Evolutionary conservation across 2,888 invertebrate genomes (phyloP).

Genomic region (Galeruca laticollis): DNA sequence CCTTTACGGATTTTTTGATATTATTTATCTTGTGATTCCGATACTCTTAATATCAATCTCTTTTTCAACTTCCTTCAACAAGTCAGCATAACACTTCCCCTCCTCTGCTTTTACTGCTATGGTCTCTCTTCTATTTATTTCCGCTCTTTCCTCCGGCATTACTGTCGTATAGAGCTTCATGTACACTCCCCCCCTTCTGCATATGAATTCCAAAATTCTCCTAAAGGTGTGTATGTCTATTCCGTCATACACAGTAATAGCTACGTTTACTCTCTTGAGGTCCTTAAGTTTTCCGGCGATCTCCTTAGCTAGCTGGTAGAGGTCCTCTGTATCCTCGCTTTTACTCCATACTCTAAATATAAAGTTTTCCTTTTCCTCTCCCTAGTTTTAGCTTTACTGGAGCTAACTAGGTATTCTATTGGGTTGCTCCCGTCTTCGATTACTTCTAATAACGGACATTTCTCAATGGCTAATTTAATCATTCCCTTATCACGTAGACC

Average conservation of each 20-base stretch:
- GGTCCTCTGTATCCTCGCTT: background rate
- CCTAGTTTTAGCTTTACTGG: constrained; percentile 13
- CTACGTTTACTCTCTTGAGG: background rate
- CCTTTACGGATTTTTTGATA: too few relatives aligned
- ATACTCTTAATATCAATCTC: too few relatives aligned
- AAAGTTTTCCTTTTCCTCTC: constrained; percentile 14
- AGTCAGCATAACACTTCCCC: too few relatives aligned
- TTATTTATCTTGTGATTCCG: too few relatives aligned
- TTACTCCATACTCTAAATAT: constrained; percentile 20
- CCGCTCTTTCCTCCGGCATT: background rate
- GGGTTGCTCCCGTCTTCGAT: background rate
- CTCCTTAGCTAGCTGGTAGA: constrained; percentile 7
- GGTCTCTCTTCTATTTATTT: background rate
- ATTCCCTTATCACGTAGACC: constrained; percentile 6
- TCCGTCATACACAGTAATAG: background rate
- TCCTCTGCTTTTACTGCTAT: too few relatives aligned
- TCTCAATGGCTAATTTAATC: constrained; percentile 3
- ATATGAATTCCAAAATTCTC: constrained; percentile 22
- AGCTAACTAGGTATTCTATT: constrained; percentile 15
- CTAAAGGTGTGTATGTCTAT: constrained; percentile 8
- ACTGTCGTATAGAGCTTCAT: background rate
- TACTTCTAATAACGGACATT: constrained; percentile 6
- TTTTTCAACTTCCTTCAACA: too few relatives aligned
- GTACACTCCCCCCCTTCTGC: background rate
- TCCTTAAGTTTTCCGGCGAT: background rate